These are phyloP conservation scores for Oxyscelio sp. DNA, from an alignment of 2,888 invertebrate species.

Conservation along the genomic window DNA sequence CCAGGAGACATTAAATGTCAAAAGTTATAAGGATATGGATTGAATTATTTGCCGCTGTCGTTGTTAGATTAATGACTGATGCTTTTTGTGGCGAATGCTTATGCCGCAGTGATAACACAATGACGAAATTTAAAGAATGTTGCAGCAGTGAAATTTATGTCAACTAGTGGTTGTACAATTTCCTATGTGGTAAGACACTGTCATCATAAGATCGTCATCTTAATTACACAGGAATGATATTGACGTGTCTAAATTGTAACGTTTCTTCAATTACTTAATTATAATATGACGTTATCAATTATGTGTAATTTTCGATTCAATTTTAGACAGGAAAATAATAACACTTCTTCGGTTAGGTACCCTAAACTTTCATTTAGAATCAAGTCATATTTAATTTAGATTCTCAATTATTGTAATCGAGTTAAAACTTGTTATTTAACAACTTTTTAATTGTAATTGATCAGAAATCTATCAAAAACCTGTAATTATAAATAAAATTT, in stretches of 20 bases:
- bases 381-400: too few relatives aligned
- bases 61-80: slow-evolving; percentile 35
- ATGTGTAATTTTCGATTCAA: too few relatives aligned
- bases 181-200: slow-evolving; percentile 19
- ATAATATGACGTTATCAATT: too few relatives aligned
- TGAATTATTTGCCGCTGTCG: slow-evolving; percentile 29
- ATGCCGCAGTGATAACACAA: background rate
- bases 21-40: slow-evolving; percentile 23
- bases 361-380: too few relatives aligned
- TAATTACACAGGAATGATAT: slow-evolving; percentile 12
- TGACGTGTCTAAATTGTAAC: background rate
- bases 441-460: too few relatives aligned
- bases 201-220: slow-evolving; percentile 20
- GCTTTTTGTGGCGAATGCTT: slow-evolving; percentile 9
- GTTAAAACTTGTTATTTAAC: too few relatives aligned
- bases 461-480: too few relatives aligned
- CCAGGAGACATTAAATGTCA: slow-evolving; percentile 32
- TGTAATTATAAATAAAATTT: too few relatives aligned
- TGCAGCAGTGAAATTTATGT: slow-evolving; percentile 11
- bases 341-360: too few relatives aligned
- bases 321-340: too few relatives aligned
- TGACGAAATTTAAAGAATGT: slow-evolving; percentile 23
- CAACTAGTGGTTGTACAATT: slow-evolving; percentile 34
- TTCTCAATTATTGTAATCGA: too few relatives aligned
- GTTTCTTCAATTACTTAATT: too few relatives aligned